phyloP scores from a whole-genome alignment of 2,888 invertebrate species.

The Gandaritis pyraliata region DNA sequence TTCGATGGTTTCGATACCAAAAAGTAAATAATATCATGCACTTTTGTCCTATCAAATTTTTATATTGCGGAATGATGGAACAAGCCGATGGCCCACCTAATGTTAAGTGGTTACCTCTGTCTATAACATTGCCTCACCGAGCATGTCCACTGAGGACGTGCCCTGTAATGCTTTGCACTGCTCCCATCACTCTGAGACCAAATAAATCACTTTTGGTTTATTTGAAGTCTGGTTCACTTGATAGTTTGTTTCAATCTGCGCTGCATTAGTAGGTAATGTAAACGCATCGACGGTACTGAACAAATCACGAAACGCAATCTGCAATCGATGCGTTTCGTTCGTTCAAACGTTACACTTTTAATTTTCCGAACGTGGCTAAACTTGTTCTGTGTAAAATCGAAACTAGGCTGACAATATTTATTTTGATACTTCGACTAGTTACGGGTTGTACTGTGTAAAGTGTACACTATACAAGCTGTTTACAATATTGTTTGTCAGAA shows the following conservation, averaged over 20 bases:
- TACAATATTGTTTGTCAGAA: conserved; percentile 57
- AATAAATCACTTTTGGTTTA: too few species aligned
- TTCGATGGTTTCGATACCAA: neutral
- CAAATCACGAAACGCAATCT: conserved; percentile 6
- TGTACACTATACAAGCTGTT: conserved; percentile 62
- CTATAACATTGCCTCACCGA: too few species aligned
- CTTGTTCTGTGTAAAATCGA: conserved; percentile 68
- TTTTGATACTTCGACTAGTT: conserved; percentile 42
- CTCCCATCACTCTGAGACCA: too few species aligned
- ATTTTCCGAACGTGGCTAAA: conserved; percentile 68
- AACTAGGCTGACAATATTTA: conserved; percentile 55
- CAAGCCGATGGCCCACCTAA: too few species aligned
- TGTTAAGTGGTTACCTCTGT: too few species aligned
- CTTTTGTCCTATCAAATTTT: too few species aligned
- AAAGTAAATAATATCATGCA: neutral
- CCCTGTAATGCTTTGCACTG: too few species aligned
- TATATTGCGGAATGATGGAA: too few species aligned
- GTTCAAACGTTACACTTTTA: conserved; percentile 42
- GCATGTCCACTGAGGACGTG: too few species aligned
- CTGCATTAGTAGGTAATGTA: neutral
- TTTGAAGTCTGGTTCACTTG: neutral
- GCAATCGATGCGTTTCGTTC: conserved; percentile 44
- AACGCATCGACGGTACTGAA: conserved; percentile 1
- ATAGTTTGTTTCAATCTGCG: conserved; percentile 2
- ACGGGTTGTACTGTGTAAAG: conserved; percentile 70